Percentiles rank a stretch among this genome's conserved stretches.
Conservation (phyloP, 2,888 invertebrate genomes). For the Parelbella ahira region DNA sequence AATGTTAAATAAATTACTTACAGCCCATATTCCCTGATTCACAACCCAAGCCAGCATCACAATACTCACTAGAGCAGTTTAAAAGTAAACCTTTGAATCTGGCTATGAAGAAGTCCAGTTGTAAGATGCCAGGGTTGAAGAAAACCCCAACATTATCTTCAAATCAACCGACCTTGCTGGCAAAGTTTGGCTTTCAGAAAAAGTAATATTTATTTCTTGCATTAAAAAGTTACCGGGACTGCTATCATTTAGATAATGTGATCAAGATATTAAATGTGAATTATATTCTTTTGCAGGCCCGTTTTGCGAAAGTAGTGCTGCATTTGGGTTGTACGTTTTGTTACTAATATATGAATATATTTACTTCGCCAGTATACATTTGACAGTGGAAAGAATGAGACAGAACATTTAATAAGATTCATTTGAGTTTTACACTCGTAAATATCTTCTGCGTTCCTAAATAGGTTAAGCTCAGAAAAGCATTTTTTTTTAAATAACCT, state of each 20-base stretch:
- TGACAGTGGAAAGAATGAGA: no score
- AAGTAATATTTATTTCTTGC: constrained; percentile 77
- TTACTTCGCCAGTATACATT: no score
- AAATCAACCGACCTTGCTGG: constrained; percentile 82
- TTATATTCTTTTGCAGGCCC: constrained; percentile 48
- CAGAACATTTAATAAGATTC: no score
- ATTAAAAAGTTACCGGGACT: no score
- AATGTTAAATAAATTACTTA: constrained; percentile 11
- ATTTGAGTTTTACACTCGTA: no score
- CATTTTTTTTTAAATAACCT: no score
- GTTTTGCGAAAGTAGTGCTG: constrained; percentile 54
- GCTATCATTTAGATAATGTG: no score
- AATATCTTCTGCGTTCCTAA: no score
- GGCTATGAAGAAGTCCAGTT: constrained; percentile 39
- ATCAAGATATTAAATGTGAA: not conserved
- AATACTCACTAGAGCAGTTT: constrained; percentile 19
- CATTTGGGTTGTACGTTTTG: no score
- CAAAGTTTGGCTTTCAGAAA: constrained; percentile 84
- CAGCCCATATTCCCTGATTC: constrained; percentile 53
- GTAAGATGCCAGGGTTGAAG: constrained; percentile 51
- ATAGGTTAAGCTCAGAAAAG: no score
- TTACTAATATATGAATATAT: no score
- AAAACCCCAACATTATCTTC: constrained; percentile 50
- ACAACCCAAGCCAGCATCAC: constrained; percentile 34
- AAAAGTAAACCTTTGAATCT: not conserved